Evolutionary conservation across 2,888 invertebrate genomes (phyloP), one percentile per base, ranked within the genome.

Genomic region (Cheilosia soror): DNA sequence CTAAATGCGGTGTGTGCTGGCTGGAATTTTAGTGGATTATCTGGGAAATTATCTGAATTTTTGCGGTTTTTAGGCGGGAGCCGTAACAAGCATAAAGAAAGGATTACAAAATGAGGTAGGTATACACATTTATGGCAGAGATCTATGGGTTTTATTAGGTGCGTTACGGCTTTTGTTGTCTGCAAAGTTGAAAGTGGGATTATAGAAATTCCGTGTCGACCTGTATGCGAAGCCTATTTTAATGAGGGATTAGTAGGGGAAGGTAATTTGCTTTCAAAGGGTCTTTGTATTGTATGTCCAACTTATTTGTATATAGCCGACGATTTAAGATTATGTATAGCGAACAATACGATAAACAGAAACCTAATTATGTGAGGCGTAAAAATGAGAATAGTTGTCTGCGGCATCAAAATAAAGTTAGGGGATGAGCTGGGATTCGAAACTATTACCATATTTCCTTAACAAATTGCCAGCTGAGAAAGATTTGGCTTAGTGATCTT

Each of bases 1-100:
- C 51, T 40, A 37, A 33, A 20, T 47, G 20, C 44, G 31, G 20
- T 20, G n/a, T 25, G 1, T 37, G 40, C 44, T 65, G 40, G 65
- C 15, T 55, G 37, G 42, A 62, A 62, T 62, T 68, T 62, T 20
- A 40, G 25, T 62, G 53, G 79, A 84, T 75, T 65, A 75, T 79
- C 63, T 47, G 62, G 62, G 63, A 79, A 79, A 69, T 78, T 71
- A 79, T 75, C 51, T 31, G 57, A 69, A 73, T 69, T 51, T 55
- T 79, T 84, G 83, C 58, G 83, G 79, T 84, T 75, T 55, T 42
- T 6, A 83, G 66, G 69, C 51, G 69, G 65, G 44, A 51, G 51
- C 13, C 29, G 51, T 27, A 51, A 29, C 25, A 51, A 65, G 49
- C 29, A 81, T 44, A 81, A 68, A 51, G 57, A 51, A 47, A n/a